Base-by-base conservation (phyloP, 2,797 vertebrate genomes). In the Micrastur ruficollis region DNA sequence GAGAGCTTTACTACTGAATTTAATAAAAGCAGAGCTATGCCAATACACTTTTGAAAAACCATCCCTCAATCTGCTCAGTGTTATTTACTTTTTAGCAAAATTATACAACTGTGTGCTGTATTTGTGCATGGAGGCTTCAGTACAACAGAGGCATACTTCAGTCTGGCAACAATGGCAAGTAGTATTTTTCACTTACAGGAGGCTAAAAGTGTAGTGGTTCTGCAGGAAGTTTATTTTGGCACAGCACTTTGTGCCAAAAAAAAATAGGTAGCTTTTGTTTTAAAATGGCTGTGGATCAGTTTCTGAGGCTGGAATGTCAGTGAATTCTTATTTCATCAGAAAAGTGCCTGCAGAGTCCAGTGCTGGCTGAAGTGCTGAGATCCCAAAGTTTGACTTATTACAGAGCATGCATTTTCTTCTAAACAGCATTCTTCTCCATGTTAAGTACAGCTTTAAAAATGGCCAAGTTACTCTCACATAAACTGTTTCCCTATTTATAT, bases 151-250 rank as follows among this genome's bases (percentile, higher is more conserved):
- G 8, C 34, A 50, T 62, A 82, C 61, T 81, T 89, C 25, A 29
- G 80, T 38, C 80, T 76, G 70, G 58, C 58, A 89, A 62, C 29
- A 87, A 55, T 17, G 12, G 44, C 61, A 78, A 83, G 50, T 29
- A 53, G 15, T 65, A 49, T 74, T 74, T 92, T 82, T 89, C 81
- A 84, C 0, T 82, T 81, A 65, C 10, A 86, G 34, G 38, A 92
- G 75, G 38, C 66, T 95, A 81, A 85, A 84, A 84, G 42, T 1
- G 0, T 70, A 90, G 63, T 50, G 56, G 29, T 74, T 74, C 80
- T 94, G 67, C 52, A 81, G 94, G 91, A 97, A 95, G 74, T 89
- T 93, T 91, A 75, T 89, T 95, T 95, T 97, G 95, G 95, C 94
- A 78, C 38, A 55, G 12, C 42, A 86, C 38, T n/a, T 90, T 93